Evolutionary conservation across 2,113 vertebrate species (phyloP).

Genomic region (Panthera tigris): DNA sequence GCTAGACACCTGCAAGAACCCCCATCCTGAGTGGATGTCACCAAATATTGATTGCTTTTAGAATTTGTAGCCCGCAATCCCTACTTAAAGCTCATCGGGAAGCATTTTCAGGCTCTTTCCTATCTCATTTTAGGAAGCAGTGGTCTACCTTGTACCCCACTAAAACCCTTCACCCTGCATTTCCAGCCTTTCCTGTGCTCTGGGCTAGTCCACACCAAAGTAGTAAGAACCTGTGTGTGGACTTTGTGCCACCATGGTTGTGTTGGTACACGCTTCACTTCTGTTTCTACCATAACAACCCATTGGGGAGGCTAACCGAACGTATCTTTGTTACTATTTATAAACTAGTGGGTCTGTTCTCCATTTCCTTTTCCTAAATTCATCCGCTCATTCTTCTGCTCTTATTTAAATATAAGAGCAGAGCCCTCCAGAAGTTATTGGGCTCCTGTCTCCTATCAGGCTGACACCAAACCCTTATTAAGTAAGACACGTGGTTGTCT

Average conservation of each 20-base stretch:
- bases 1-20: not conserved
- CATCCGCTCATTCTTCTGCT: not conserved
- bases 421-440: not conserved
- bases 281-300: not conserved
- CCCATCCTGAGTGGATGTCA: not conserved
- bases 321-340: not conserved
- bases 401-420: not conserved
- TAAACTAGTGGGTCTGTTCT: not conserved
- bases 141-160: not conserved
- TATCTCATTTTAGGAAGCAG: not conserved
- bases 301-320: not conserved
- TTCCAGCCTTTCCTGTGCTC: not conserved
- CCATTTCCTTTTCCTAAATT: not conserved
- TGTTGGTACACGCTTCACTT: not conserved
- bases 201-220: rapidly evolving
- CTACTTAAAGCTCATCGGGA: not conserved
- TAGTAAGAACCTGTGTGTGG: not conserved
- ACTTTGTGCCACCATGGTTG: not conserved
- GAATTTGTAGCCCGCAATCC: not conserved
- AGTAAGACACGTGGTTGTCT: not conserved
- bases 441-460: not conserved
- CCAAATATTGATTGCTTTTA: not conserved
- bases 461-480: not conserved
- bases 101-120: not conserved
- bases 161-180: not conserved